Evolutionary conservation across 2,888 invertebrate genomes (phyloP).

Genomic region (Troglohyphantes excavatus): DNA sequence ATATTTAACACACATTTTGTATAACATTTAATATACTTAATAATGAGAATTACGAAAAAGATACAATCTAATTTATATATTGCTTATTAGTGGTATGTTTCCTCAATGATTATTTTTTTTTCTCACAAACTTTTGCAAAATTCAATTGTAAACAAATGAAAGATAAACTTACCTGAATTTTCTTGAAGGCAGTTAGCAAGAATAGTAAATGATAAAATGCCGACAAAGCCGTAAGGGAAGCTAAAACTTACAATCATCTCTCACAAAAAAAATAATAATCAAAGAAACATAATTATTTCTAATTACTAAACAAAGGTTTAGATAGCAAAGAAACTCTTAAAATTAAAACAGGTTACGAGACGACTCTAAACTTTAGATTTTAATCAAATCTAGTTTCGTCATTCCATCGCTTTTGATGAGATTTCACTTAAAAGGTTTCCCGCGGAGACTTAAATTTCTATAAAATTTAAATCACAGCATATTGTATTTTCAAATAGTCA

Average conservation of each 20-base stretch:
- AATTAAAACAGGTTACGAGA: not conserved
- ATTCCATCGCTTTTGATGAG: not conserved
- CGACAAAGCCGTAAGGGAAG: slow-evolving; percentile 68
- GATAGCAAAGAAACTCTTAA: not conserved
- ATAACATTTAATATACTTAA: too few species aligned
- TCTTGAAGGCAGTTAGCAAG: slow-evolving; percentile 57
- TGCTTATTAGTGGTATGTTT: too few species aligned
- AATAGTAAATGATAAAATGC: slow-evolving; percentile 68
- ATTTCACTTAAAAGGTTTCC: not conserved
- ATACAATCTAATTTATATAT: too few species aligned
- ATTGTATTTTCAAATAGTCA: slow-evolving; percentile 3
- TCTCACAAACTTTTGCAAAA: too few species aligned
- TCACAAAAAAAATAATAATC: slow-evolving; percentile 59
- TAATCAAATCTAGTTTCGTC: not conserved
- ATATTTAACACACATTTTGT: too few species aligned
- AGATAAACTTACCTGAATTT: slow-evolving; percentile 66
- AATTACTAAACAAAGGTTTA: slow-evolving; percentile 23
- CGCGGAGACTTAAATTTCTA: not conserved
- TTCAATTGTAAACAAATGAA: not conserved
- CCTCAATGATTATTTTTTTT: too few species aligned
- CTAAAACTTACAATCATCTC: slow-evolving; percentile 73
- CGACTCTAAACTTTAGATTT: not conserved
- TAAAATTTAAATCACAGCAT: not conserved
- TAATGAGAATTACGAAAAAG: too few species aligned
- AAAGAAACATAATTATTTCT: slow-evolving; percentile 57